A percentile compares a stretch with the other conserved stretches of the same genome.
phyloP scores from a whole-genome alignment of 53 echinoderm and acorn worm species.

The Holothuria leucospilota region DNA sequence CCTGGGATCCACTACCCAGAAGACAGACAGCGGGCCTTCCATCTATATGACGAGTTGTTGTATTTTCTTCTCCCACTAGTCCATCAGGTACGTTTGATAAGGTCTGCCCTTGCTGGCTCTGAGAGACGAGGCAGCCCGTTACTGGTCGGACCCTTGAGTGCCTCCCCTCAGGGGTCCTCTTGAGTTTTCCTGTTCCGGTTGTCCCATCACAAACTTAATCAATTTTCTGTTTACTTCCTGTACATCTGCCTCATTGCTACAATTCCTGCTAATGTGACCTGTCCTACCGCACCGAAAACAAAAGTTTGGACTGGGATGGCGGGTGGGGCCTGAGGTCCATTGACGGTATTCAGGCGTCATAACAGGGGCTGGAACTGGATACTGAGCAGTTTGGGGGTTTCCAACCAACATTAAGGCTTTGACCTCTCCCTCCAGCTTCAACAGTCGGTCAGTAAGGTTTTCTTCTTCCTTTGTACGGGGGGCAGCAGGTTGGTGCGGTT shows the following conservation, averaged over 20 bases:
- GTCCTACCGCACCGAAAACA: neutral
- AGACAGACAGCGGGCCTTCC: conserved; percentile 14
- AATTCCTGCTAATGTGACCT: conserved; percentile 8
- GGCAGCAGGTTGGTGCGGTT: too few relatives aligned
- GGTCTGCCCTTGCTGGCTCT: too few relatives aligned
- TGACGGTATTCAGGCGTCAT: neutral
- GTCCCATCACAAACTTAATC: conserved; percentile 15
- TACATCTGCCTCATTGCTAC: neutral
- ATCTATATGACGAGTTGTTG: too few relatives aligned
- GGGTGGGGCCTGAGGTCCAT: neutral
- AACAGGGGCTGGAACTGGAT: too few relatives aligned
- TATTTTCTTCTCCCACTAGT: neutral
- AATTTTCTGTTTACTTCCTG: neutral
- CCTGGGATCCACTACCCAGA: conserved; percentile 76
- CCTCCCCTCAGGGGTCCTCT: neutral
- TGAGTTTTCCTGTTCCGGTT: neutral
- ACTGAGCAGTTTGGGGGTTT: too few relatives aligned
- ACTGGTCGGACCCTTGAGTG: neutral
- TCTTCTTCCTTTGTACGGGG: too few relatives aligned
- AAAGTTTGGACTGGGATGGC: neutral
- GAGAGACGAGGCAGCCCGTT: neutral
- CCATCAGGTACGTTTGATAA: too few relatives aligned
- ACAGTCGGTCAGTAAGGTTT: too few relatives aligned
- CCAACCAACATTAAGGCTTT: too few relatives aligned
- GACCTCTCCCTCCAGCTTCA: too few relatives aligned